Conservation (phyloP, 2,888 invertebrate species). For the Itoplectis maculator region DNA sequence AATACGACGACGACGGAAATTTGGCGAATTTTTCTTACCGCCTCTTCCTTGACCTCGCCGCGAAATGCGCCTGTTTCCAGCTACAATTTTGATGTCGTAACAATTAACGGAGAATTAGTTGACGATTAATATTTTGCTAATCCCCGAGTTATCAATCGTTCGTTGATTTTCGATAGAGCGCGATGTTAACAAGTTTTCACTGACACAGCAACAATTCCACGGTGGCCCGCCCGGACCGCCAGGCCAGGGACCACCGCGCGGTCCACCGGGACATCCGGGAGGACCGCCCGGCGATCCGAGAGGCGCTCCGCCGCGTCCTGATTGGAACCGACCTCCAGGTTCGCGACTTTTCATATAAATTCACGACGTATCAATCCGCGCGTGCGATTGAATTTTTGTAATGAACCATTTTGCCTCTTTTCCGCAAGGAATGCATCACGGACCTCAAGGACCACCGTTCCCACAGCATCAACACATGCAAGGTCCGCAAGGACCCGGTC, state of each 20-base stretch:
- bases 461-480: constrained; percentile 86
- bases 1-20: not conserved
- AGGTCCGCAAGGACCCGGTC: constrained; percentile 89
- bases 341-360: constrained; percentile 63
- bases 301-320: constrained; percentile 87
- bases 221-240: constrained; percentile 87
- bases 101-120: not conserved
- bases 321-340: constrained; percentile 91
- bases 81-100: too few species aligned
- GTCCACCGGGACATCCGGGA: constrained; percentile 86
- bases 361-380: not conserved
- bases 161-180: constrained; percentile 17
- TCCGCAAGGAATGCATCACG: constrained; percentile 87
- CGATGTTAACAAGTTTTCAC: constrained; percentile 29
- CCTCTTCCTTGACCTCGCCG: too few species aligned
- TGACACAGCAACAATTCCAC: constrained; percentile 84
- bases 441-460: constrained; percentile 86
- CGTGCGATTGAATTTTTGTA: constrained; percentile 26
- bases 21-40: not conserved
- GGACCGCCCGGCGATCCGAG: constrained; percentile 87
- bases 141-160: constrained; percentile 9
- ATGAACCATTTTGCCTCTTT: not conserved
- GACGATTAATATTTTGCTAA: not conserved
- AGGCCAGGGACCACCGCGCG: constrained; percentile 85
- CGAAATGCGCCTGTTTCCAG: too few species aligned